These are phyloP conservation scores for Carcinoscorpius rotundicauda DNA, from an alignment of 1,140 invertebrate genomes.

Conservation along the genomic window DNA sequence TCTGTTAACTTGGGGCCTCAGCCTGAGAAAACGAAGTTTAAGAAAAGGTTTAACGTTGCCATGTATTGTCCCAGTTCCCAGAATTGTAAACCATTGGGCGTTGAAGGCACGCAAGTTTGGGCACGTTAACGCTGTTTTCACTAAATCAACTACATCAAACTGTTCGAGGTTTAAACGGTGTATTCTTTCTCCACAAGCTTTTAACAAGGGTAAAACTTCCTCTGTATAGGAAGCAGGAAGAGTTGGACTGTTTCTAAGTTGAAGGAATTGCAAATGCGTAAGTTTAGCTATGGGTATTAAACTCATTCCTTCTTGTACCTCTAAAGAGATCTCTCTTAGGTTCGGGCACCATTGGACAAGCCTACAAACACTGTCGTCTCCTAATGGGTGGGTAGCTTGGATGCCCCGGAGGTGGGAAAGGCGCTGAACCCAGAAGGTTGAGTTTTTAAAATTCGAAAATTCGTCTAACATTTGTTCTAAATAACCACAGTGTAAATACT, in stretches of 20 bases:
- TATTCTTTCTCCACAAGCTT: slow-evolving; percentile 18
- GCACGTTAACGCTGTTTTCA: slow-evolving; percentile 19
- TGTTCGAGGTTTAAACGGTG: slow-evolving; percentile 16
- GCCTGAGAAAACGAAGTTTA: slow-evolving; percentile 18
- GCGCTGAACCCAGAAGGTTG: slow-evolving; percentile 9
- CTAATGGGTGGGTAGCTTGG: slow-evolving; percentile 18
- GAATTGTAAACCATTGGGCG: slow-evolving; percentile 23
- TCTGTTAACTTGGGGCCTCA: slow-evolving; percentile 20
- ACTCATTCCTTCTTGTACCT: slow-evolving; percentile 23
- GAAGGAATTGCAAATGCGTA: slow-evolving; percentile 11
- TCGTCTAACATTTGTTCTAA: slow-evolving; percentile 21
- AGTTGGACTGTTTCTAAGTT: slow-evolving; percentile 21
- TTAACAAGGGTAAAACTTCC: slow-evolving; percentile 21
- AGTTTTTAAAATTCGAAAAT: slow-evolving; percentile 5
- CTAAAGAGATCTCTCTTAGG: slow-evolving; percentile 18
- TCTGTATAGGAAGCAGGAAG: slow-evolving; percentile 17
- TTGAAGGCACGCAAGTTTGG: slow-evolving; percentile 22
- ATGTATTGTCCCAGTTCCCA: slow-evolving; percentile 11
- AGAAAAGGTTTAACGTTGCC: slow-evolving; percentile 17
- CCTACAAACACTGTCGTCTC: slow-evolving; percentile 13
- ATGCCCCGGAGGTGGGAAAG: slow-evolving; percentile 11
- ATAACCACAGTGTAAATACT: slow-evolving; percentile 17
- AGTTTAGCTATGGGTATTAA: slow-evolving; percentile 17
- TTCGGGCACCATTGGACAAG: slow-evolving; percentile 21
- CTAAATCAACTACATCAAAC: slow-evolving; percentile 23